phyloP scores from a whole-genome alignment of 1,140 invertebrate species.

The Carposina sasakii region DNA sequence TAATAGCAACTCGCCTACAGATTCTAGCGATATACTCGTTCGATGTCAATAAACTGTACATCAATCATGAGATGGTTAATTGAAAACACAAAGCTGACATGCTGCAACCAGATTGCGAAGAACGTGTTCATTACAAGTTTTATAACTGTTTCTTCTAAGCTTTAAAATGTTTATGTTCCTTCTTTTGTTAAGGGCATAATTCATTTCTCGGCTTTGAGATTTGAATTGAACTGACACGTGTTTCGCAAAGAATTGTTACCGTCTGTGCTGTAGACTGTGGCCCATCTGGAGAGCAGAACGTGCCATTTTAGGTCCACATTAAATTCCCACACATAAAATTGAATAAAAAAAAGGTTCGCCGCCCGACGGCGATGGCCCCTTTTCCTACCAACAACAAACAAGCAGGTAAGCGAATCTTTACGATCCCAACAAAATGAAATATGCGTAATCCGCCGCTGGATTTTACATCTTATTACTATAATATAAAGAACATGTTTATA shows the following conservation, averaged over 20 bases:
- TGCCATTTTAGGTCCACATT: constrained; percentile 59
- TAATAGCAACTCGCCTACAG: constrained; percentile 49
- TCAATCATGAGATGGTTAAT: constrained; percentile 60
- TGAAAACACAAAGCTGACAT: constrained; percentile 39
- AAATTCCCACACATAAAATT: constrained; percentile 69
- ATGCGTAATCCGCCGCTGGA: constrained; percentile 41
- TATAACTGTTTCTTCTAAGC: background rate
- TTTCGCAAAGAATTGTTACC: constrained; percentile 45
- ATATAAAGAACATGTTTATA: constrained; percentile 35
- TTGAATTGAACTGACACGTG: constrained; percentile 41
- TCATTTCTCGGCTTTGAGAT: constrained; percentile 21
- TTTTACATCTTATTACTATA: constrained; percentile 52
- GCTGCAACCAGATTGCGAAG: too few relatives aligned
- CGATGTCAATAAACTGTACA: constrained; percentile 44
- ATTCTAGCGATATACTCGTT: constrained; percentile 57
- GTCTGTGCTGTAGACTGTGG: constrained; percentile 48
- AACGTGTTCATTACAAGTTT: constrained; percentile 1
- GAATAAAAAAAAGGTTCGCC: constrained; percentile 58
- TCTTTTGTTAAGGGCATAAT: constrained; percentile 1
- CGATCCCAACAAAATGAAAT: constrained; percentile 52
- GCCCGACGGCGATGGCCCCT: constrained; percentile 49
- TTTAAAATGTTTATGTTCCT: background rate
- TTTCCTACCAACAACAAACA: constrained; percentile 63
- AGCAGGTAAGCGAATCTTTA: constrained; percentile 69
- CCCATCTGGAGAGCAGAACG: constrained; percentile 59